Percentiles rank a stretch among this genome's conserved stretches.
These are phyloP conservation scores for Rhegmatorhina hoffmannsi DNA, from an alignment of 2,113 vertebrate species.

Conservation along the genomic window DNA sequence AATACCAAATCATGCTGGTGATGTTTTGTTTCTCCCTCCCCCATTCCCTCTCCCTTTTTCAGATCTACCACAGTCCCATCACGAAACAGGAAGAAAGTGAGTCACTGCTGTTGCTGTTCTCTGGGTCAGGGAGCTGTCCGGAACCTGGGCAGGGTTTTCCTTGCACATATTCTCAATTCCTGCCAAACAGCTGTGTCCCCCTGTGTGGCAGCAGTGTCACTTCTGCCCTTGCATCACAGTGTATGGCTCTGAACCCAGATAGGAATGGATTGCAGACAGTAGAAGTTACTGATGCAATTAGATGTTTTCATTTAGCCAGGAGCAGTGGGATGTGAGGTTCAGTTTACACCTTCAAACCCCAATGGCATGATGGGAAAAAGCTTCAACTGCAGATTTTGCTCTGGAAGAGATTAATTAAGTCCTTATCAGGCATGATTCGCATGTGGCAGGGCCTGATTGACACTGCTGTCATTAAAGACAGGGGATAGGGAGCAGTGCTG, in stretches of 20 bases:
- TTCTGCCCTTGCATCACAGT: neutral
- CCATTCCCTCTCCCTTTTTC: slow-evolving; percentile 27
- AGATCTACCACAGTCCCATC: slow-evolving; percentile 98
- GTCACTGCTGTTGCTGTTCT: slow-evolving; percentile 63
- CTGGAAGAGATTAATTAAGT: neutral
- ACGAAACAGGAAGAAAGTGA: slow-evolving; percentile 97
- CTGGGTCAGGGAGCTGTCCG: neutral
- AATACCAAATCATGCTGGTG: neutral
- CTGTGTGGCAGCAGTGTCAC: neutral
- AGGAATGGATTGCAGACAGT: neutral
- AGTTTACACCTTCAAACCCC: neutral
- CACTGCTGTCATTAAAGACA: neutral
- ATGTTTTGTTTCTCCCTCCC: slow-evolving; percentile 11
- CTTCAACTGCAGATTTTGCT: neutral
- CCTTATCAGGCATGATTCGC: neutral
- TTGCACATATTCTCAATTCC: neutral
- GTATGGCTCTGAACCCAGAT: neutral
- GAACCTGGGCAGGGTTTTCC: neutral
- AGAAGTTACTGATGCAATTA: neutral
- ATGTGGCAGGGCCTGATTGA: neutral
- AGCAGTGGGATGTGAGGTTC: neutral
- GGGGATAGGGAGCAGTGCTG: neutral
- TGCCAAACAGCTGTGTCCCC: neutral
- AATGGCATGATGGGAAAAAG: neutral
- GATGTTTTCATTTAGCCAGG: neutral